phyloP scores from a whole-genome alignment of 2,113 vertebrate genomes.

The Chunga burmeisteri region DNA sequence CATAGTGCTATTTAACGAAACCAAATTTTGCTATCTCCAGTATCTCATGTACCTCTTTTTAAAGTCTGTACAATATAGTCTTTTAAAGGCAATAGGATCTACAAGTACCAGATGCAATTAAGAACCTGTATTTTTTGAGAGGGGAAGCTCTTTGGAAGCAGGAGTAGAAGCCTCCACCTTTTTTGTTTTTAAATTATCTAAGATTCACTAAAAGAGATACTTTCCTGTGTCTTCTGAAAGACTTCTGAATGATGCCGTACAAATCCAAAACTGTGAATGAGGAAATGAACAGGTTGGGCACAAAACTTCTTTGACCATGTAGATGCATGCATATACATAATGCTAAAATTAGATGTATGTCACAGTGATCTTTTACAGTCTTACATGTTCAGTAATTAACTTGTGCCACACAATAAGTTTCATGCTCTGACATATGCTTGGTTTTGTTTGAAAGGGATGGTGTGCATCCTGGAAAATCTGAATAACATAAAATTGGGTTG shows the following conservation, averaged over 20 bases:
- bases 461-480: constrained; percentile 79
- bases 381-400: constrained; percentile 78
- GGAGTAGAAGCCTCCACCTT: not conserved
- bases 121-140: not conserved
- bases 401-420: constrained; percentile 81
- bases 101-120: not conserved
- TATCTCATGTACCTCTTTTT: not conserved
- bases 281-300: not conserved
- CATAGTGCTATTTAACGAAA: not conserved
- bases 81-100: not conserved
- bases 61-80: not conserved
- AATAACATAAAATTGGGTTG: constrained; percentile 82
- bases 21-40: not conserved
- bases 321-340: not conserved
- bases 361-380: constrained; percentile 52
- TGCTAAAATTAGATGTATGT: constrained; percentile 14
- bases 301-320: not conserved
- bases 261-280: not conserved
- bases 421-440: constrained; percentile 84
- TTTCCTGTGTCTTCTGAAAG: not conserved
- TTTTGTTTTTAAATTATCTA: not conserved
- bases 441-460: constrained; percentile 84
- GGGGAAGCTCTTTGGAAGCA: not conserved
- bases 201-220: not conserved
- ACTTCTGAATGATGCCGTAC: not conserved